phyloP scores from a whole-genome alignment of 2,888 invertebrate species.

The Cephus rjabovi region DNA sequence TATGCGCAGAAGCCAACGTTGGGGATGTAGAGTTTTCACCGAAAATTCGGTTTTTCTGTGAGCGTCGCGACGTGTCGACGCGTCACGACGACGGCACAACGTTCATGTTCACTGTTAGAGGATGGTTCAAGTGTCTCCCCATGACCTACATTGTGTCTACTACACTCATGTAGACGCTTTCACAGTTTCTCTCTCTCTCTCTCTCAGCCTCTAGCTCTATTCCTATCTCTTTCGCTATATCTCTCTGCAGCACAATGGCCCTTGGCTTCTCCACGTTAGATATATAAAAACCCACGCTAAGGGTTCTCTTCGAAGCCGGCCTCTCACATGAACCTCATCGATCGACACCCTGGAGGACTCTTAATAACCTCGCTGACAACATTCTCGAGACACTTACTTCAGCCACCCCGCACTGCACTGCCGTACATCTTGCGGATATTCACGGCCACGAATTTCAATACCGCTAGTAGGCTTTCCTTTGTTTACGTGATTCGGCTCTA shows the following conservation, averaged over 20 bases:
- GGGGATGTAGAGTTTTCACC: background rate
- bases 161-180: background rate
- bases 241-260: constrained; percentile 2
- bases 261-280: constrained; percentile 9
- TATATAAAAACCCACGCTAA: background rate
- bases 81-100: background rate
- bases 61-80: background rate
- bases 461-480: background rate
- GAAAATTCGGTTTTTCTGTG: background rate
- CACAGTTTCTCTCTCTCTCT: background rate
- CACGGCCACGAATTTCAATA: background rate
- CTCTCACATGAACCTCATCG: constrained; percentile 2
- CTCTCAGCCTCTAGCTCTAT: background rate
- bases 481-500: background rate
- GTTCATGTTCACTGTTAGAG: background rate
- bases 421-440: background rate
- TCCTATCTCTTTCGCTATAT: background rate
- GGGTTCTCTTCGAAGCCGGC: background rate
- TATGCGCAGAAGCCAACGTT: background rate
- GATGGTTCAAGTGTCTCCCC: background rate
- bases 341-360: background rate
- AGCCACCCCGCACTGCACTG: background rate
- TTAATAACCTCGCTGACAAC: background rate
- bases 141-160: background rate
- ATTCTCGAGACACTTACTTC: constrained; percentile 1